Conservation (phyloP, 1,140 invertebrate species). For the Ceratitis capitata region DNA sequence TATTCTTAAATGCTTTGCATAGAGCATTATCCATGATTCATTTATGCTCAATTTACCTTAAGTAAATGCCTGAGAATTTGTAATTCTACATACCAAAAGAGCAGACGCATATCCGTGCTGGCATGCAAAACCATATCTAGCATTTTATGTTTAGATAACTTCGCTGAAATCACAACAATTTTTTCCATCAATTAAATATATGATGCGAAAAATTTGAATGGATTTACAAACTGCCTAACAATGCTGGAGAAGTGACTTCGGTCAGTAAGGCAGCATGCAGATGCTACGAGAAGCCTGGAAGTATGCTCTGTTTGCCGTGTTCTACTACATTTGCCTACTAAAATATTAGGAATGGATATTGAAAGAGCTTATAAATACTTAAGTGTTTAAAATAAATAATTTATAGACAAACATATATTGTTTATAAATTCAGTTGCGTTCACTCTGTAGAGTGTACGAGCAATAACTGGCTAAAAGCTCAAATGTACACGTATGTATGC, state of each 20-base stretch:
- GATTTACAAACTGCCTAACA: slow-evolving; percentile 21
- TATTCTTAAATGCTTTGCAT: not conserved
- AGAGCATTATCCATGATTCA: slow-evolving; percentile 34
- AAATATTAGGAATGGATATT: no score
- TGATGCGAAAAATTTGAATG: slow-evolving; percentile 39
- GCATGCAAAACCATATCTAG: not conserved
- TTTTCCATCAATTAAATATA: slow-evolving; percentile 40
- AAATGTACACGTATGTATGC: slow-evolving; percentile 30
- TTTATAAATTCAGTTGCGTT: no score
- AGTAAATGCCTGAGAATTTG: slow-evolving; percentile 7
- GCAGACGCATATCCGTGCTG: no score
- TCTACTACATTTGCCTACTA: slow-evolving; percentile 29
- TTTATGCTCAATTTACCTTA: slow-evolving; percentile 36
- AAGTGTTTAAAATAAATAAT: not conserved
- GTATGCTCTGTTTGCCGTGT: not conserved
- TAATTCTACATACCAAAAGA: slow-evolving; percentile 6
- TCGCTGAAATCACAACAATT: slow-evolving; percentile 37
- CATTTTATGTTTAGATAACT: not conserved
- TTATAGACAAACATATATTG: no score
- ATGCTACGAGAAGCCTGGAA: not conserved
- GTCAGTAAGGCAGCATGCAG: not conserved
- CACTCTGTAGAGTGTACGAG: not conserved
- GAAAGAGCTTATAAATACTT: slow-evolving; percentile 34
- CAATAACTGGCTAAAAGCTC: slow-evolving; percentile 1
- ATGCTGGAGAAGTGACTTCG: not conserved